Evolutionary conservation across 1,140 invertebrate species (phyloP).

Genomic region (Danaus melanippus): DNA sequence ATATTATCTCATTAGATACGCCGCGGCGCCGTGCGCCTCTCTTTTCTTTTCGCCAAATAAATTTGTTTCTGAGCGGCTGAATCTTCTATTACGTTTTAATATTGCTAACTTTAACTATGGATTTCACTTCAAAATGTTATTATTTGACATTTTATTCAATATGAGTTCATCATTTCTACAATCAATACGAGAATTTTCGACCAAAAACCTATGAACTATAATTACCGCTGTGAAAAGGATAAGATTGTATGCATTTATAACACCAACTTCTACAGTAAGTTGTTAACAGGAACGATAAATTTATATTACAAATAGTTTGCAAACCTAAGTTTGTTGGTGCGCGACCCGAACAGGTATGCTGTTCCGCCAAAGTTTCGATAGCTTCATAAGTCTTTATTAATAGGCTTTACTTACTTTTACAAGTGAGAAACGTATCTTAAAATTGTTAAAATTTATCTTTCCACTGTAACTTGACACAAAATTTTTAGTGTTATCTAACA

Average conservation of each 20-base stretch:
- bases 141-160: too few relatives aligned
- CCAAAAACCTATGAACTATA: too few relatives aligned
- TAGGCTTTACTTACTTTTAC: conserved; percentile 20
- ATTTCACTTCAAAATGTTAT: too few relatives aligned
- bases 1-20: conserved; percentile 70
- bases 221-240: too few relatives aligned
- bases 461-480: conserved; percentile 2
- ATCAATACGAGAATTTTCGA: too few relatives aligned
- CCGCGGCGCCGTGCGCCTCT: conserved; percentile 44
- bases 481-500: conserved; percentile 8
- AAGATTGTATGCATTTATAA: too few relatives aligned
- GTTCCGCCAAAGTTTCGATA: conserved; percentile 55
- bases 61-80: conserved; percentile 57
- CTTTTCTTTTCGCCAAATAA: conserved; percentile 64
- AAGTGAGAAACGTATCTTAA: conserved; percentile 5
- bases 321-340: conserved; percentile 60
- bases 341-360: conserved; percentile 48
- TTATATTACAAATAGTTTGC: conserved; percentile 63
- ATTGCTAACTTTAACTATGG: not conserved
- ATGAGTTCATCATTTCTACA: too few relatives aligned
- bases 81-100: conserved; percentile 51
- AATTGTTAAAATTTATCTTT: conserved; percentile 1
- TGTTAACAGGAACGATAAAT: conserved; percentile 47
- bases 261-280: conserved; percentile 6
- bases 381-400: conserved; percentile 66